Evolutionary conservation across 2,113 vertebrate genomes (phyloP).

Genomic region (Bombycilla garrulus): DNA sequence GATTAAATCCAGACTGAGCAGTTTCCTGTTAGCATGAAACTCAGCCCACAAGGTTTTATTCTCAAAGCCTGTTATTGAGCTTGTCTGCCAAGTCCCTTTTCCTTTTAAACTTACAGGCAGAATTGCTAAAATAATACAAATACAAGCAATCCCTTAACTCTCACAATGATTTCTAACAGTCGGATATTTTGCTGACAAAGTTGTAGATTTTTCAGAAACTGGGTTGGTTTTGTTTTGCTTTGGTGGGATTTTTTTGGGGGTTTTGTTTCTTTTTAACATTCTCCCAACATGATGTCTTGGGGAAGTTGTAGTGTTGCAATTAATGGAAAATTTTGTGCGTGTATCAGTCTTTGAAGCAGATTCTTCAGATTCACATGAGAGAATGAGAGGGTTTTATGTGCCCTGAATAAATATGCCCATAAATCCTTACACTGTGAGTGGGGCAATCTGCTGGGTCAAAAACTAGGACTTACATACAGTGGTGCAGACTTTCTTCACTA

Average conservation of each 20-base stretch:
- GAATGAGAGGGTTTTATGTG: background rate
- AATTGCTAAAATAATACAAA: conserved; percentile 56
- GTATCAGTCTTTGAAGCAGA: background rate
- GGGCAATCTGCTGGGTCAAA: background rate
- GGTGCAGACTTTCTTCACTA: background rate
- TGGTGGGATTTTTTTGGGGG: background rate
- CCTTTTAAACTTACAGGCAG: conserved; percentile 49
- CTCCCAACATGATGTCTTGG: background rate
- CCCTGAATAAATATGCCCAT: background rate
- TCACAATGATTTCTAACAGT: conserved; percentile 18
- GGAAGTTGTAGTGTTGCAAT: background rate
- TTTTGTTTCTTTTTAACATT: background rate
- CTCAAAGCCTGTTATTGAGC: conserved; percentile 38
- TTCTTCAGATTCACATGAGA: background rate
- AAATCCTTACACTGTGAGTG: background rate
- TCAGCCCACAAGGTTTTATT: conserved; percentile 51
- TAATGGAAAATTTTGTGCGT: background rate
- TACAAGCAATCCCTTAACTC: conserved; percentile 10
- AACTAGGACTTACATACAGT: background rate
- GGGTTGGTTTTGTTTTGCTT: background rate
- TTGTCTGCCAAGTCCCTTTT: conserved; percentile 61
- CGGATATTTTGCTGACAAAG: background rate
- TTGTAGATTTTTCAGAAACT: background rate
- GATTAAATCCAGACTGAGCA: conserved; percentile 89
- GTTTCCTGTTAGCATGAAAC: conserved; percentile 84